Evolutionary conservation across 2,797 vertebrate genomes (phyloP).

Genomic region (Yasuhikotakia modesta): DNA sequence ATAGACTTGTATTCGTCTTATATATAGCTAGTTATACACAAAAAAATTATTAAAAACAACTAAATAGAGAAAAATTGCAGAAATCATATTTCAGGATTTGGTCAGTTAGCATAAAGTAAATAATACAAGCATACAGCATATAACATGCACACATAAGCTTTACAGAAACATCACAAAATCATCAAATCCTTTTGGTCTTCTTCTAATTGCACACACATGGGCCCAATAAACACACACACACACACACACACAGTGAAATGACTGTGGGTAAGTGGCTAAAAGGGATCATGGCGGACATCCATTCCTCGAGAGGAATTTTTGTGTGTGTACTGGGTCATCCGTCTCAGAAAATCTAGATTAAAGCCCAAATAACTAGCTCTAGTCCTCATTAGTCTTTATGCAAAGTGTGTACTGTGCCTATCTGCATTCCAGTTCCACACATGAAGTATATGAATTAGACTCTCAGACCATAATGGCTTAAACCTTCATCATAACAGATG

Average conservation of each 20-base stretch:
- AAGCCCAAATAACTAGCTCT: not conserved
- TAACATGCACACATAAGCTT: not conserved
- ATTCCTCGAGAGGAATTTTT: slow-evolving; percentile 46
- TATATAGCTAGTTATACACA: too few species aligned
- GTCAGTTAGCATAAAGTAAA: not conserved
- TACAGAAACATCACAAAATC: not conserved
- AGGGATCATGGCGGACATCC: slow-evolving; percentile 46
- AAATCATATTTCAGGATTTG: not conserved
- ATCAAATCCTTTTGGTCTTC: not conserved
- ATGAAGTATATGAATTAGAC: not conserved
- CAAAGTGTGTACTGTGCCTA: not conserved
- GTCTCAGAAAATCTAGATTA: slow-evolving; percentile 13
- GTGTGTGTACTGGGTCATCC: slow-evolving; percentile 13
- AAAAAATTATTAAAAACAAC: too few species aligned
- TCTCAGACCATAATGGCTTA: slow-evolving; percentile 10
- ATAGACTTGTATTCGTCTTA: too few species aligned
- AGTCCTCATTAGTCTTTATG: slow-evolving; percentile 11
- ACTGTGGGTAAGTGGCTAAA: slow-evolving; percentile 32
- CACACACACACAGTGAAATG: slow-evolving; percentile 30
- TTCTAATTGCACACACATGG: slow-evolving; percentile 1
- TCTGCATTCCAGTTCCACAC: not conserved
- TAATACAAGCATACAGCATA: not conserved
- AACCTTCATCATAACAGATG: slow-evolving; percentile 3
- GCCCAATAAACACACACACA: not conserved
- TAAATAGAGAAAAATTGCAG: not conserved